Conservation (phyloP, 2,797 vertebrate species). For the Pogoniulus pusillus region DNA sequence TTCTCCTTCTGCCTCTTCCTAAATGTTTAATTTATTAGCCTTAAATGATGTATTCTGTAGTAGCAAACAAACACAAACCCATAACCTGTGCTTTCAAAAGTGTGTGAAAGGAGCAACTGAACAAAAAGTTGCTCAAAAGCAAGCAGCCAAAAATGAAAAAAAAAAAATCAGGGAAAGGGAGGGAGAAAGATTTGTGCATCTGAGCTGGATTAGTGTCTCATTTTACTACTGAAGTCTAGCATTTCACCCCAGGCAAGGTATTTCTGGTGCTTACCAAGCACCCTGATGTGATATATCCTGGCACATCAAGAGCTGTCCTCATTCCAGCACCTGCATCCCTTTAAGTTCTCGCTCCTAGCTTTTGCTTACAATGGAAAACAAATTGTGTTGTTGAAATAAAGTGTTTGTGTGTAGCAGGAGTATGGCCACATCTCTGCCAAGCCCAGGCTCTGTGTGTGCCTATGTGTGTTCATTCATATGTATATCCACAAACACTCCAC, state of each 20-base stretch:
- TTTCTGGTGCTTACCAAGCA: background rate
- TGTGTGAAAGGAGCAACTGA: background rate
- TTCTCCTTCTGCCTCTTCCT: background rate
- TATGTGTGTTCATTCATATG: background rate
- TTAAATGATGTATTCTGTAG: slow-evolving; percentile 57
- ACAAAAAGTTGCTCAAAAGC: slow-evolving; percentile 32
- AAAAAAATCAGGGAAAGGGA: background rate
- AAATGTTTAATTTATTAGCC: slow-evolving; percentile 62
- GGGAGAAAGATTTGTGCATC: background rate
- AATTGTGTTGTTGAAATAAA: background rate
- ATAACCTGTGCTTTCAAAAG: slow-evolving; percentile 38
- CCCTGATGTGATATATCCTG: slow-evolving; percentile 53
- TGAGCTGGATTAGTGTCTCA: background rate
- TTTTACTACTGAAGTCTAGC: slow-evolving; percentile 24
- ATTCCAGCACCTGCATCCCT: slow-evolving; percentile 4
- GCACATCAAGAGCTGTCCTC: background rate
- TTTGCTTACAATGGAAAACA: background rate
- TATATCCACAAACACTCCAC: background rate
- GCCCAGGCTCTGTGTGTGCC: background rate
- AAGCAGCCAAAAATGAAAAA: background rate
- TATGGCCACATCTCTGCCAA: background rate
- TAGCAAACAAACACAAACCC: slow-evolving; percentile 38
- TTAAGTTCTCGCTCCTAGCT: background rate
- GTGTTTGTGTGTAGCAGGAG: background rate
- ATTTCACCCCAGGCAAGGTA: slow-evolving; percentile 32